Evolutionary conservation across 2,113 vertebrate species (phyloP), one percentile per base, ranked within the genome.

Genomic region (Pogona vitticeps): DNA sequence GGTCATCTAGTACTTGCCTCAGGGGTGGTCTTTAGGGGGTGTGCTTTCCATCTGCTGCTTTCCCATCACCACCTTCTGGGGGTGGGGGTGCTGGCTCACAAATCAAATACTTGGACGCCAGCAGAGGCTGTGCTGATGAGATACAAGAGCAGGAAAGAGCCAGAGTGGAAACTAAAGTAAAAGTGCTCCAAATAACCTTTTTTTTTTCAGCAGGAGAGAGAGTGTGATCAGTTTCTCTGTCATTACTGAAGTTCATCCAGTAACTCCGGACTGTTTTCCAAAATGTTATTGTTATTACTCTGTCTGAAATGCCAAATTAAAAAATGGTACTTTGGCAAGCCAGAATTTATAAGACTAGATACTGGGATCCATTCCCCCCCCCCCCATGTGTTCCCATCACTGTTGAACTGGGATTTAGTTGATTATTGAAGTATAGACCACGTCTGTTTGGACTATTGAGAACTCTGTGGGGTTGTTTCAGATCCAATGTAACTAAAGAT

Each of bases 241-340:
- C 31, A 17, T 89, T 84, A 83, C 76, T 86, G 88, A 81, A 90
- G 88, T 91, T 59, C 46, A 84, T 93, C 91, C 90, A 87, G 89
- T 83, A 89, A 78, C 81, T 88, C 46, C 36, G 80, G 84, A 76
- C 88, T 84, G 21, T 83, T 89, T 86, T 90, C 89, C 83, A 81
- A 83, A 91, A 91, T 73, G 14, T 86, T 87, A 31, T 67, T 38
- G 9, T 84, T 88, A 91, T 90, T 88, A 87, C 92, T 91, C 65
- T 79, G 15, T 88, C 93, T 92, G 87, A 88, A 88, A 88, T 89
- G 78, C 89, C 91, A 85, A 76, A 89, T 91, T 92, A 84, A 83
- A 87, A 89, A 31, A 65, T 21, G 40, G 14, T 92, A 70, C 33
- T 84, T 73, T 42, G 33, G 83, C 82, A 67, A 82, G 70, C 87